These are phyloP conservation scores for Xiphias gladius DNA, from an alignment of 2,113 vertebrate species.

Conservation along the genomic window DNA sequence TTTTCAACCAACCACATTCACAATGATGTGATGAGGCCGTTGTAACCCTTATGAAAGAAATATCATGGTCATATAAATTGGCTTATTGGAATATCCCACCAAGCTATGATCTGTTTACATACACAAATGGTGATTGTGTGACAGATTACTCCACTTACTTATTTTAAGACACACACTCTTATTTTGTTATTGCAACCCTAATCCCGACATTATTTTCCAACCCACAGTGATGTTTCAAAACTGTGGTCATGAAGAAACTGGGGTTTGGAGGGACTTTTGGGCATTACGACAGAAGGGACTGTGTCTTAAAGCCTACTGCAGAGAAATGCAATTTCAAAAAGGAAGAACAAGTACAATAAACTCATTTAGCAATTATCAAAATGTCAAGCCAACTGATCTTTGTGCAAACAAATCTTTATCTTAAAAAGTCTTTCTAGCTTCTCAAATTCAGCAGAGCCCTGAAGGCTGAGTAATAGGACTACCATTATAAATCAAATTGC, in stretches of 20 bases:
- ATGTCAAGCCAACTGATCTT: conserved; percentile 7
- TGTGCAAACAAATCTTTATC: conserved; percentile 24
- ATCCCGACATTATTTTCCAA: not conserved
- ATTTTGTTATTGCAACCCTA: not conserved
- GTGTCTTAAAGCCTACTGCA: not conserved
- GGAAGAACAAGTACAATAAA: conserved; percentile 6
- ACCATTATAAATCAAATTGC: conserved; percentile 20
- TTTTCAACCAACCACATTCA: not conserved
- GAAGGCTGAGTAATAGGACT: conserved; percentile 12
- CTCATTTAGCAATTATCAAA: conserved; percentile 32
- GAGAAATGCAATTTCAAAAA: not conserved
- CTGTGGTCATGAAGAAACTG: not conserved
- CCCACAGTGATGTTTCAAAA: not conserved
- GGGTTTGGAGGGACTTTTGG: no score
- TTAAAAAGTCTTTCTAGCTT: conserved; percentile 6
- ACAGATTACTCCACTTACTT: not conserved
- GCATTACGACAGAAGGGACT: not conserved
- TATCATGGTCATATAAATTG: not conserved
- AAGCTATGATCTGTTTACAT: not conserved
- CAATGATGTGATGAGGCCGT: not conserved
- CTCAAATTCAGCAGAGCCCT: conserved; percentile 11
- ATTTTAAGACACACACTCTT: not conserved
- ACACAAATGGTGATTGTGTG: not conserved
- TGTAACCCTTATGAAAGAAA: not conserved
- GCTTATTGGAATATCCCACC: not conserved